A percentile compares a stretch with the other conserved stretches of the same genome.
Evolutionary conservation across 2,113 vertebrate species (phyloP).

Genomic region (Lipotes vexillifer): DNA sequence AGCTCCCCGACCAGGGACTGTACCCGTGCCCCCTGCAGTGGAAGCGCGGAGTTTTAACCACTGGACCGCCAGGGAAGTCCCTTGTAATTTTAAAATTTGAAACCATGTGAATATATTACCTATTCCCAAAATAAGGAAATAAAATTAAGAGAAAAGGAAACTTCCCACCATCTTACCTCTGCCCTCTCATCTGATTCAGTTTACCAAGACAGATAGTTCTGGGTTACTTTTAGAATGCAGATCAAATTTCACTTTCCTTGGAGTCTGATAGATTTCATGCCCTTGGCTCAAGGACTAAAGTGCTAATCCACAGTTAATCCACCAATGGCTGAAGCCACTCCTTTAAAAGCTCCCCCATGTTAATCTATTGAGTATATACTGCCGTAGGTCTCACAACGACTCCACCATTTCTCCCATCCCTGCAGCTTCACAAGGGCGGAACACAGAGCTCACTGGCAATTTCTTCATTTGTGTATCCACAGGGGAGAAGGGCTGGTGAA

Average conservation of each 20-base stretch:
- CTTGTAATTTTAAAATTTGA: not conserved
- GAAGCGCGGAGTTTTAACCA: too few species aligned
- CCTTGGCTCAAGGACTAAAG: not conserved
- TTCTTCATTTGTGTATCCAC: not conserved
- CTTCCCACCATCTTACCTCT: not conserved
- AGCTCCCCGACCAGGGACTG: too few species aligned
- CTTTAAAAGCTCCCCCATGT: not conserved
- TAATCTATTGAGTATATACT: rapidly evolving
- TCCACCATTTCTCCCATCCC: not conserved
- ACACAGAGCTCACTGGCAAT: not conserved
- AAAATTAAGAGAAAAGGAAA: not conserved
- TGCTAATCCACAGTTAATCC: not conserved
- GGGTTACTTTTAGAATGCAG: not conserved
- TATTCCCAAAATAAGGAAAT: not conserved
- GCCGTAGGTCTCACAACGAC: rapidly evolving
- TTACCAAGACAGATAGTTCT: not conserved
- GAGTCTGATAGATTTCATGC: not conserved
- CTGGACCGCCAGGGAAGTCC: too few species aligned
- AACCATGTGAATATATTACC: not conserved
- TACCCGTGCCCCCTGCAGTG: too few species aligned
- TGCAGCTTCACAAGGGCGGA: not conserved
- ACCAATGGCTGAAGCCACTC: rapidly evolving
- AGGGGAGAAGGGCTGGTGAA: not conserved
- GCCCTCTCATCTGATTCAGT: not conserved
- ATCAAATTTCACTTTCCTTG: not conserved